Base-by-base conservation (phyloP, 1,140 invertebrate species). In the Trichomalopsis sarcophagae region DNA sequence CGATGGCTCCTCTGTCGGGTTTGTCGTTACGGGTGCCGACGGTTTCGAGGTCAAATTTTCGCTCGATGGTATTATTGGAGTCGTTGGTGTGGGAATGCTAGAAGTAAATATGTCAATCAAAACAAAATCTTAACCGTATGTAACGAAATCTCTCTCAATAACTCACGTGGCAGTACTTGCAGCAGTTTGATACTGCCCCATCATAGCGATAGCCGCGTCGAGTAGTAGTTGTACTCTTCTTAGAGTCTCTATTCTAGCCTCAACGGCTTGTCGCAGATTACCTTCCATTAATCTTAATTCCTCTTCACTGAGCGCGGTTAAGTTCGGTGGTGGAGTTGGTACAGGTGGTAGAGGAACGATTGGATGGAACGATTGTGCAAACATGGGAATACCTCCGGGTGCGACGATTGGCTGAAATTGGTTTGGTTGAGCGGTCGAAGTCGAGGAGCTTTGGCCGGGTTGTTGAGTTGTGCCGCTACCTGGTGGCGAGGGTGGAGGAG, bases 261-360 rank as follows among this genome's bases (percentile, higher is more conserved):
- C 98, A 40, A 99, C 95, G 87, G 98, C 96, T 89, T 96, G 94
- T 87, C 98, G 94, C 88, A 98, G 95, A 84, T 95, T 95, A 40
- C 98, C 98, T 92, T 99, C 99, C 96, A 99, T 96, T 33, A 94
- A 94, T 85, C 94, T 93, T 44, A 99, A 93, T 90, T 99, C 98
- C 84, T 98, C 97, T 55, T 96, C 95, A 75, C 95, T 96, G 23
- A 99, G 93, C 68, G 94, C 95, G 81, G 95, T 94, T 33, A 98
- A 94, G 91, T 97, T 95, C 17, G 95, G 93, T 17, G 95, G 94
- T 7, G 95, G 94, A 69, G 94, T 94, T 21, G 97, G 97, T 71
- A 96, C 96, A 27, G 96, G 95, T 10, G 97, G 97, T 40, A 96
- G 95, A 33, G 96, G 96, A 50, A 96, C 89, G 88, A 95, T 92